Conservation (phyloP, 2,113 vertebrate genomes). For the Scytalopus superciliaris region DNA sequence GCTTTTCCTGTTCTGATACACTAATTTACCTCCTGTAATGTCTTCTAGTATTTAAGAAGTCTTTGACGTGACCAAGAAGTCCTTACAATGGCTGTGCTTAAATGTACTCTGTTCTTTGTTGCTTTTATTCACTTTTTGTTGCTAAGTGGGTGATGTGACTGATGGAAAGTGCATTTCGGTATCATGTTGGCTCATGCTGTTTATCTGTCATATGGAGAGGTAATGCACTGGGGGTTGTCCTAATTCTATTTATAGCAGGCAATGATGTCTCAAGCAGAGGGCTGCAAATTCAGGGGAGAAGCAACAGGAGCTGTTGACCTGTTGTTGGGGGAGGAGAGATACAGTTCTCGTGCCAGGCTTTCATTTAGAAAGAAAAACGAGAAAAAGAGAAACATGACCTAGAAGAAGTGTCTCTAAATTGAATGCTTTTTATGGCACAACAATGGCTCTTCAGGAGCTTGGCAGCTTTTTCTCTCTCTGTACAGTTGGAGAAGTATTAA, state of each 20-base stretch:
- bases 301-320: conserved; percentile 13
- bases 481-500: neutral
- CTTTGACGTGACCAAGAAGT: neutral
- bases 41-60: neutral
- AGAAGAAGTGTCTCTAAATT: conserved; percentile 4
- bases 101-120: neutral
- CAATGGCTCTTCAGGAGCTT: conserved; percentile 21
- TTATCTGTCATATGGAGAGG: neutral
- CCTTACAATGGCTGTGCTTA: neutral
- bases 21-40: neutral
- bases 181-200: neutral
- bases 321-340: neutral
- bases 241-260: neutral
- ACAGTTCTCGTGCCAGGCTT: neutral
- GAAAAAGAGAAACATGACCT: neutral
- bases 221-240: neutral
- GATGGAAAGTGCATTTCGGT: neutral
- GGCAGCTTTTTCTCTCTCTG: neutral
- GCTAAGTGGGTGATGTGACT: neutral
- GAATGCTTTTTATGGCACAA: neutral
- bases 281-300: conserved; percentile 1
- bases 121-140: neutral
- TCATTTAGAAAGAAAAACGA: conserved; percentile 19
- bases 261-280: neutral
- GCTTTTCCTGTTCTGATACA: neutral